Conservation (phyloP, 2,888 invertebrate genomes). For the Leucania comma region DNA sequence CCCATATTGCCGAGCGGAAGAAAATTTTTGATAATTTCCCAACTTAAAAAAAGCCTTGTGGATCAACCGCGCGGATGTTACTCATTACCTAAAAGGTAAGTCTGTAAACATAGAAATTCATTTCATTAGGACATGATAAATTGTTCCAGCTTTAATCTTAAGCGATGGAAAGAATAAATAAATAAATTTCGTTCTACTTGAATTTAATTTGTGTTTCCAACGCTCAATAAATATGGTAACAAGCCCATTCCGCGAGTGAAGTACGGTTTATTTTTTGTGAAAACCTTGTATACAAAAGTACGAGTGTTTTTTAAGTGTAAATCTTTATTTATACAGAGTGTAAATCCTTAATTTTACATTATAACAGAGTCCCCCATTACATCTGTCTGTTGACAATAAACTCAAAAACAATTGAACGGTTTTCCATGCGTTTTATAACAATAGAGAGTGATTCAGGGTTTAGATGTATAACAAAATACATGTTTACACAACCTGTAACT, state of each 20-base stretch:
- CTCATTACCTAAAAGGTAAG: not conserved
- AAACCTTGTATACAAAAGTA: slow-evolving; percentile 6
- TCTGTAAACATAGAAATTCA: not conserved
- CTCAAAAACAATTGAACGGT: no score
- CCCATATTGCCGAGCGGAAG: no score
- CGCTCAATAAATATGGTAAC: slow-evolving; percentile 31
- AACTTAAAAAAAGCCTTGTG: not conserved
- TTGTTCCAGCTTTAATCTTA: not conserved
- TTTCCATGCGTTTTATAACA: no score
- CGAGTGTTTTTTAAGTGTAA: not conserved
- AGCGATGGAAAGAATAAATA: slow-evolving; percentile 10
- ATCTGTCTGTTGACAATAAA: no score
- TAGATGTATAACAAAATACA: no score
- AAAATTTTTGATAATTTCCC: no score
- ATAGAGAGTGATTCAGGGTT: no score
- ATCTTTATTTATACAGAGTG: not conserved
- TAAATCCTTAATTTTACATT: no score
- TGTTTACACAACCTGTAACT: no score
- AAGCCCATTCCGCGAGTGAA: slow-evolving; percentile 9
- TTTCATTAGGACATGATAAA: slow-evolving; percentile 3
- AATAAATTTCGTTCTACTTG: slow-evolving; percentile 19
- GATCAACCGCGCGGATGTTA: not conserved
- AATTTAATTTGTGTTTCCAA: slow-evolving; percentile 25
- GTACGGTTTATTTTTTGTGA: slow-evolving; percentile 8
- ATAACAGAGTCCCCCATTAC: no score